phyloP scores from a whole-genome alignment of 2,888 invertebrate genomes.

The Drosophila nr. fundita region DNA sequence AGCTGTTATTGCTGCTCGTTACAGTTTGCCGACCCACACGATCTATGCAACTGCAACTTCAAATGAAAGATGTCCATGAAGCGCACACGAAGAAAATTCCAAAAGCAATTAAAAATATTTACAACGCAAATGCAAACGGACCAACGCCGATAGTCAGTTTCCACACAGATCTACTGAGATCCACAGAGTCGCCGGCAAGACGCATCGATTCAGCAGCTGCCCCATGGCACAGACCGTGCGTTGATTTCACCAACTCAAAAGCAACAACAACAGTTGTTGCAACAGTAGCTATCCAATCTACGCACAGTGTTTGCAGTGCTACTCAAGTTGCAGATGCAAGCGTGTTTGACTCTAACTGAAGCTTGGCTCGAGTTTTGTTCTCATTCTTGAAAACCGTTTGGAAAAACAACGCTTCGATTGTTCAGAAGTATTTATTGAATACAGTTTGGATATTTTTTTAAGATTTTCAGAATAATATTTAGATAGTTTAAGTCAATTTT shows the following conservation, averaged over 20 bases:
- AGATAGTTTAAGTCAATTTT: background rate
- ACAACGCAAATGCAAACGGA: slow-evolving; percentile 75
- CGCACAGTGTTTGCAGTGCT: slow-evolving; percentile 33
- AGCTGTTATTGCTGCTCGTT: slow-evolving; percentile 50
- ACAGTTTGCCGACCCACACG: slow-evolving; percentile 77
- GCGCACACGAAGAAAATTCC: slow-evolving; percentile 76
- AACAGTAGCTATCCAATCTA: slow-evolving; percentile 7
- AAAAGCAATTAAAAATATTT: slow-evolving; percentile 80
- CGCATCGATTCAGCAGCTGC: slow-evolving; percentile 45
- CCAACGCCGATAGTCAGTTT: slow-evolving; percentile 35
- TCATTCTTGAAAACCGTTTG: background rate
- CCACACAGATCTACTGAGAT: slow-evolving; percentile 24
- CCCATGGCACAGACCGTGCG: slow-evolving; percentile 9
- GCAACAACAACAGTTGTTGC: background rate
- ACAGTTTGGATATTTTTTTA: too few species aligned
- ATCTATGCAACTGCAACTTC: slow-evolving; percentile 28
- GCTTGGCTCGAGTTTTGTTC: background rate
- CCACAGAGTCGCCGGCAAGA: slow-evolving; percentile 28
- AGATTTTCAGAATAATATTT: background rate
- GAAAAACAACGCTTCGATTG: too few species aligned
- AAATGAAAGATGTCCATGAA: slow-evolving; percentile 74
- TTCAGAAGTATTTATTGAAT: too few species aligned
- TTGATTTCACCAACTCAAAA: slow-evolving; percentile 41
- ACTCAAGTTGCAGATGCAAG: background rate
- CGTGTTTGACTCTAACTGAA: background rate